Evolutionary conservation across 1,140 invertebrate genomes (phyloP).

Genomic region (Drosophila santomea): DNA sequence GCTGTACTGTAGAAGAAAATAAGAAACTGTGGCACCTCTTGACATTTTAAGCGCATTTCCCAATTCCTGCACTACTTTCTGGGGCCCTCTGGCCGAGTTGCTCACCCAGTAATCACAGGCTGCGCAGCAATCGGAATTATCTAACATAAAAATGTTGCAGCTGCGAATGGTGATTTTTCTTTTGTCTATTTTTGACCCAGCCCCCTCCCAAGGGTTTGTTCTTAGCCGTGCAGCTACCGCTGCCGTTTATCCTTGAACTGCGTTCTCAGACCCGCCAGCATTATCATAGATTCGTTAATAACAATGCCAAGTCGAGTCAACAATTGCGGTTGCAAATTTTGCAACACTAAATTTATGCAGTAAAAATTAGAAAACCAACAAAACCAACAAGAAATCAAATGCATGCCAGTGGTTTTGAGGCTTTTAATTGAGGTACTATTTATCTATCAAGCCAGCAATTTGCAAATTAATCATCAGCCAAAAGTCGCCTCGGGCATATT

Average conservation of each 20-base stretch:
- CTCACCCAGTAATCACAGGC: slow-evolving; percentile 41
- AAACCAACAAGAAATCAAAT: slow-evolving; percentile 42
- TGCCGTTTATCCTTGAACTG: slow-evolving; percentile 72
- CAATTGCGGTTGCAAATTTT: slow-evolving; percentile 54
- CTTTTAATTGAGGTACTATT: slow-evolving; percentile 49
- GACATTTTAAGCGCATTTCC: slow-evolving; percentile 76
- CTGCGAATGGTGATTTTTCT: slow-evolving; percentile 35
- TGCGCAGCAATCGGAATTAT: slow-evolving; percentile 61
- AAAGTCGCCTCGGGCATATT: slow-evolving; percentile 15
- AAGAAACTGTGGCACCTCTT: slow-evolving; percentile 74
- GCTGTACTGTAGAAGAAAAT: slow-evolving; percentile 53
- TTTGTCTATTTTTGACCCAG: slow-evolving; percentile 1
- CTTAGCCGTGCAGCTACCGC: slow-evolving; percentile 37
- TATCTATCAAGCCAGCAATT: slow-evolving; percentile 39
- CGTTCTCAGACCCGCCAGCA: slow-evolving; percentile 35
- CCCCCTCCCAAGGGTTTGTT: slow-evolving; percentile 53
- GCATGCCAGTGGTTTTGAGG: slow-evolving; percentile 45
- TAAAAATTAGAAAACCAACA: slow-evolving; percentile 39
- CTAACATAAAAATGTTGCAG: slow-evolving; percentile 66
- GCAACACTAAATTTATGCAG: slow-evolving; percentile 68
- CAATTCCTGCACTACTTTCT: slow-evolving; percentile 76
- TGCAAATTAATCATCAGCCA: slow-evolving; percentile 51
- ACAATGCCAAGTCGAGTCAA: slow-evolving; percentile 63
- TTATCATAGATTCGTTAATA: slow-evolving; percentile 65
- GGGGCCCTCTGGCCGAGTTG: slow-evolving; percentile 43